Evolutionary conservation across 2,113 vertebrate species (phyloP).

Genomic region (Pycnonotus jocosus): DNA sequence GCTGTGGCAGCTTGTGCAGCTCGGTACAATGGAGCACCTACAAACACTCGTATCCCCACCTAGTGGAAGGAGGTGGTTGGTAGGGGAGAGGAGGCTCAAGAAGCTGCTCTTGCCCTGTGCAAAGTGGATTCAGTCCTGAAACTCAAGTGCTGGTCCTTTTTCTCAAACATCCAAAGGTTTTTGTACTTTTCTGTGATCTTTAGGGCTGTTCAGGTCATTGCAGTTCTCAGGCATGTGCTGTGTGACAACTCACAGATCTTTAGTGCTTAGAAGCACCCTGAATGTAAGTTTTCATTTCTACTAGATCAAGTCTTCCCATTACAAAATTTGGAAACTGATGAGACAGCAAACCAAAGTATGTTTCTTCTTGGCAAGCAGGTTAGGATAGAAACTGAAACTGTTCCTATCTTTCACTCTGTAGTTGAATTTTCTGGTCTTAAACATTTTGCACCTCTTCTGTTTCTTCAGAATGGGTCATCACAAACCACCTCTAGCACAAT

Average conservation of each 20-base stretch:
- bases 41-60: not conserved
- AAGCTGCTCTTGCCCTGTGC: not conserved
- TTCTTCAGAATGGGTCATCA: not conserved
- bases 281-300: not conserved
- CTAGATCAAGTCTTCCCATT: not conserved
- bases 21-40: accelerated
- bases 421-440: not conserved
- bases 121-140: not conserved
- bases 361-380: not conserved
- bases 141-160: not conserved
- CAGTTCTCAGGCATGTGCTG: not conserved
- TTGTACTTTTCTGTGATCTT: not conserved
- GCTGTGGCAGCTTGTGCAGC: not conserved
- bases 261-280: not conserved
- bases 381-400: not conserved
- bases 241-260: not conserved
- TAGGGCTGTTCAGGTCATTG: not conserved
- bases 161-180: not conserved
- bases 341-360: not conserved
- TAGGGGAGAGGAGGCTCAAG: not conserved
- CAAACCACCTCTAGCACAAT: not conserved
- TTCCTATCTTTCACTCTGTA: not conserved
- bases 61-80: not conserved
- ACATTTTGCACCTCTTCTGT: not conserved
- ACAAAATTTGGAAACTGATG: not conserved